Evolutionary conservation across 2,113 vertebrate genomes (phyloP).

Genomic region (Talpa occidentalis): DNA sequence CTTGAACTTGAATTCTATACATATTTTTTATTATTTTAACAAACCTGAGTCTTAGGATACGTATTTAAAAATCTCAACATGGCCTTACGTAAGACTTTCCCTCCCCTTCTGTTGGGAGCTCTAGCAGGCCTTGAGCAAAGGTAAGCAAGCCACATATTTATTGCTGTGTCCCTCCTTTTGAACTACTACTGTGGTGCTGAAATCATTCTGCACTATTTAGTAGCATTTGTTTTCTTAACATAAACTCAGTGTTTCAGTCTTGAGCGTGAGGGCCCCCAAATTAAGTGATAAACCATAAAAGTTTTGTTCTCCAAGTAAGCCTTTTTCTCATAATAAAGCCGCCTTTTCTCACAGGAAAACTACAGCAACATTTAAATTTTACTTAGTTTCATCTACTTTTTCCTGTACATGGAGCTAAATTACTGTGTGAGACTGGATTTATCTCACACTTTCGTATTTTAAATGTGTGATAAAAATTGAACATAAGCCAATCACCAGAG

Average conservation of each 20-base stretch:
- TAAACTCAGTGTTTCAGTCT: neutral
- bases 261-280: neutral
- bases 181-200: slow-evolving; percentile 17
- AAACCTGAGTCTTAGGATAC: neutral
- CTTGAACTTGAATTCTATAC: neutral
- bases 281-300: slow-evolving; percentile 36
- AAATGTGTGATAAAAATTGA: neutral
- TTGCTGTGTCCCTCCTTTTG: neutral
- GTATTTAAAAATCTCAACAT: neutral
- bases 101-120: neutral
- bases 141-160: no score
- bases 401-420: neutral
- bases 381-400: neutral
- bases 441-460: slow-evolving; percentile 32
- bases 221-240: neutral
- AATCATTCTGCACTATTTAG: slow-evolving; percentile 22
- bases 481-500: neutral
- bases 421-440: neutral
- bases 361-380: neutral
- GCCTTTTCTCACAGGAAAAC: neutral
- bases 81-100: neutral
- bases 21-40: neutral
- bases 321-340: neutral
- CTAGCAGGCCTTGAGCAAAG: neutral
- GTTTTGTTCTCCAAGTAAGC: slow-evolving; percentile 18